Evolutionary conservation across 1,140 invertebrate genomes (phyloP).

Genomic region (Ceratoteleas bidentatus): DNA sequence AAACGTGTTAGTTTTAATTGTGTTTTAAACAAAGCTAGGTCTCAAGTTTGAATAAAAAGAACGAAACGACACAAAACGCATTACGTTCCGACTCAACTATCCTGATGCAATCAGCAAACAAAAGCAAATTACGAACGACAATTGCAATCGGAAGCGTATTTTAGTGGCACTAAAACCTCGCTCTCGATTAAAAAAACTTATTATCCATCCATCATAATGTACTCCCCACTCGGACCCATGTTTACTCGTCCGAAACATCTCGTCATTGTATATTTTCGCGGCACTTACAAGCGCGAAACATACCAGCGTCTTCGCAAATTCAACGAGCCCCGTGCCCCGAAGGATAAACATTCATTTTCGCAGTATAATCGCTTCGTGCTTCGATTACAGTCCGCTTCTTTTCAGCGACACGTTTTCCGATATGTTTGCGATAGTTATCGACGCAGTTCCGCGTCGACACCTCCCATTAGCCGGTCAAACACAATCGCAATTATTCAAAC

Average conservation of each 20-base stretch:
- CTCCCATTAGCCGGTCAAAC: too few relatives aligned
- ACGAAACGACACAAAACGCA: too few relatives aligned
- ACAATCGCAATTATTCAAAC: too few relatives aligned
- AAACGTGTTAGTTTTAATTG: too few relatives aligned
- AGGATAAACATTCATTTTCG: constrained; percentile 40
- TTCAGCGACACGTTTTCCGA: constrained; percentile 40
- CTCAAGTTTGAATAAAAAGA: too few relatives aligned
- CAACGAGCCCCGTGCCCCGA: not conserved
- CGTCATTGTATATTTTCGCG: constrained; percentile 19
- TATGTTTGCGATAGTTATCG: constrained; percentile 32
- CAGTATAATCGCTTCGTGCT: constrained; percentile 27
- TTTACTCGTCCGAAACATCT: constrained; percentile 2
- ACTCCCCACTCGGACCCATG: constrained; percentile 10
- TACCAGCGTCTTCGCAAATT: constrained; percentile 28
- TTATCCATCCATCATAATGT: constrained; percentile 7
- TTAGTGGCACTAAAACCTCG: not conserved
- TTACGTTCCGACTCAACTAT: too few relatives aligned
- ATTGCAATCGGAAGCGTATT: not conserved
- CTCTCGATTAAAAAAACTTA: not conserved
- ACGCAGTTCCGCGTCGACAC: too few relatives aligned
- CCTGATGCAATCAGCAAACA: not conserved
- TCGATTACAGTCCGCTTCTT: constrained; percentile 22
- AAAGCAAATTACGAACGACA: not conserved
- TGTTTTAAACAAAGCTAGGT: too few relatives aligned
- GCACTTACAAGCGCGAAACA: constrained; percentile 31